Conservation (phyloP, 2,888 invertebrate genomes). For the Metallyticus violacea region DNA sequence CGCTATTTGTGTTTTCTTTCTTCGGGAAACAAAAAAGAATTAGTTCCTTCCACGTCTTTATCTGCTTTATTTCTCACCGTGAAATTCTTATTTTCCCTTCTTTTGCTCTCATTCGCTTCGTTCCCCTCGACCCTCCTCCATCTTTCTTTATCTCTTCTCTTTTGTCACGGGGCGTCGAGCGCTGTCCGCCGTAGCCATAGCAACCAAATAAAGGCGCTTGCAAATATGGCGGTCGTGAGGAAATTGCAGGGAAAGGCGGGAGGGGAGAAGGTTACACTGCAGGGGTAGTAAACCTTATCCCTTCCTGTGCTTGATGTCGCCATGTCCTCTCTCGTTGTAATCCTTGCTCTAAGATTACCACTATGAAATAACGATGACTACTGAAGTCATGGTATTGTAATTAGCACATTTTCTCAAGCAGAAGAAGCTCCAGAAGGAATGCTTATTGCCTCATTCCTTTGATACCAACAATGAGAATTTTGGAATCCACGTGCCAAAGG, state of each 20-base stretch:
- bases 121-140: neutral
- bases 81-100: constrained; percentile 8
- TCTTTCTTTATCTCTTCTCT: constrained; percentile 30
- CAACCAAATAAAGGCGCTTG: constrained; percentile 35
- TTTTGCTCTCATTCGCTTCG: neutral
- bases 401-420: no score
- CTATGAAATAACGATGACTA: no score
- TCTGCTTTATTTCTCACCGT: constrained; percentile 1
- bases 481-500: no score
- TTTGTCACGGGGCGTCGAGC: constrained; percentile 35
- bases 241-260: neutral
- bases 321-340: neutral
- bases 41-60: neutral
- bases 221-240: constrained; percentile 34
- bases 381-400: neutral
- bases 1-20: neutral
- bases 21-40: neutral
- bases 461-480: no score
- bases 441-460: no score
- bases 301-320: neutral
- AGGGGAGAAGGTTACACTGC: constrained; percentile 9
- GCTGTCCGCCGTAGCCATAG: constrained; percentile 34
- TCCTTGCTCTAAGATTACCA: no score
- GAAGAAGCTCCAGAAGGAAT: no score
- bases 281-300: neutral